A percentile compares a stretch with the other conserved stretches of the same genome.
These are phyloP conservation scores for Apeltes quadracus DNA, from an alignment of 2,113 vertebrate species.

Conservation along the genomic window DNA sequence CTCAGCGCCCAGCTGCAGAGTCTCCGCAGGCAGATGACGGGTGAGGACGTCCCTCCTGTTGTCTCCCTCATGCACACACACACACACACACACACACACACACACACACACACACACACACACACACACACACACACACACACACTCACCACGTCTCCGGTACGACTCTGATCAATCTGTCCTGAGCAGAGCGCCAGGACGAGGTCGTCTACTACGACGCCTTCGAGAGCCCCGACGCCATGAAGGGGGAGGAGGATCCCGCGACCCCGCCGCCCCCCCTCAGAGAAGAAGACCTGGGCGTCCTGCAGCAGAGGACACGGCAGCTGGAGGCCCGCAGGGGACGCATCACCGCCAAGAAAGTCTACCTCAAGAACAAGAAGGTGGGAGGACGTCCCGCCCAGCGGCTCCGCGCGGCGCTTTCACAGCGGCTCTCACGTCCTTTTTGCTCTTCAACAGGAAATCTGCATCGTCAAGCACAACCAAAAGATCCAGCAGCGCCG, in stretches of 20 bases:
- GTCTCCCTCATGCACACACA: no score
- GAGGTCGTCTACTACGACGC: slow-evolving; percentile 98
- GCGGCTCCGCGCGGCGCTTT: no score
- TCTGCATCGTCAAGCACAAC: slow-evolving; percentile 93
- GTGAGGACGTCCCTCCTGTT: no score
- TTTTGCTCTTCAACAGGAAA: slow-evolving; percentile 82
- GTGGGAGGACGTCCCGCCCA: slow-evolving; percentile 58
- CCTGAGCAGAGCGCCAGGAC: slow-evolving; percentile 82
- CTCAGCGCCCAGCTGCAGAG: slow-evolving; percentile 95
- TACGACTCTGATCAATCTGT: no score
- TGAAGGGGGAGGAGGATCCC: slow-evolving; percentile 87
- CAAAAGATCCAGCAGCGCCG: slow-evolving; percentile 89
- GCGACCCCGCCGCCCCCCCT: slow-evolving; percentile 79
- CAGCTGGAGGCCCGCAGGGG: slow-evolving; percentile 95
- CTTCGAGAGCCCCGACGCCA: slow-evolving; percentile 95
- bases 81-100: no score
- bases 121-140: no score
- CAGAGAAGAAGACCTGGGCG: slow-evolving; percentile 84
- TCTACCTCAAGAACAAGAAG: slow-evolving; percentile 99
- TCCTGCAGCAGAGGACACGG: slow-evolving; percentile 90
- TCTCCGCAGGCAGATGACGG: slow-evolving; percentile 91
- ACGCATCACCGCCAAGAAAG: slow-evolving; percentile 96
- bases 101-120: no score
- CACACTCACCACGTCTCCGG: no score
- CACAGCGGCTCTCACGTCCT: neutral